Conservation (phyloP, 2,113 vertebrate species). For the Chitala chitala region DNA sequence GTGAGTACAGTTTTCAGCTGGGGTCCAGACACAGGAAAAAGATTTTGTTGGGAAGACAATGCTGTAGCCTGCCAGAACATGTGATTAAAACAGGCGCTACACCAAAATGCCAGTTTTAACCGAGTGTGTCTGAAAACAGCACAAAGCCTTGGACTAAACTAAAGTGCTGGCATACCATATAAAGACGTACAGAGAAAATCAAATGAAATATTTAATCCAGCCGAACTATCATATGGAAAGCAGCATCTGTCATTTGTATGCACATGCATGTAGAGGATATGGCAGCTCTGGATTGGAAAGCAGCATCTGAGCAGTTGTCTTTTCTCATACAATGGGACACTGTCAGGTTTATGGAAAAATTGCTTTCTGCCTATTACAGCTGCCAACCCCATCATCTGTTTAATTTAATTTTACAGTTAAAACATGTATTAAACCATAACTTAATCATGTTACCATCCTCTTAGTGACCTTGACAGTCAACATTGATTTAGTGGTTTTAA, state of each 20-base stretch:
- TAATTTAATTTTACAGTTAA: conserved; percentile 14
- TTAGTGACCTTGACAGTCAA: neutral
- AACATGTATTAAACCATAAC: neutral
- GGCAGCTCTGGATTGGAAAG: neutral
- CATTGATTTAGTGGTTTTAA: conserved; percentile 12
- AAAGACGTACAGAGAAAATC: neutral
- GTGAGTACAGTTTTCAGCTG: too few relatives aligned
- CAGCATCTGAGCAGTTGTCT: neutral
- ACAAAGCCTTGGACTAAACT: too few relatives aligned
- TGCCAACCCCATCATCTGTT: neutral
- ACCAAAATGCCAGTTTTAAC: too few relatives aligned
- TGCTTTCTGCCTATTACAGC: neutral
- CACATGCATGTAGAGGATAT: neutral
- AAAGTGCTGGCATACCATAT: too few relatives aligned
- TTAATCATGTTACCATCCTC: conserved; percentile 5
- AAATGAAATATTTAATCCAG: neutral
- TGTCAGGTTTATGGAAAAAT: too few relatives aligned
- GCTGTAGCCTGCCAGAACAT: too few relatives aligned
- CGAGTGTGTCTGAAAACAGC: too few relatives aligned
- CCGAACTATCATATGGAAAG: neutral
- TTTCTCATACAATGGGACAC: neutral
- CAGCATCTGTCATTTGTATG: neutral
- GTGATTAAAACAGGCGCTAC: too few relatives aligned
- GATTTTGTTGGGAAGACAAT: too few relatives aligned
- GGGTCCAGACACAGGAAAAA: too few relatives aligned